phyloP scores from a whole-genome alignment of 2,888 invertebrate species.

The Ischnura elegans region DNA sequence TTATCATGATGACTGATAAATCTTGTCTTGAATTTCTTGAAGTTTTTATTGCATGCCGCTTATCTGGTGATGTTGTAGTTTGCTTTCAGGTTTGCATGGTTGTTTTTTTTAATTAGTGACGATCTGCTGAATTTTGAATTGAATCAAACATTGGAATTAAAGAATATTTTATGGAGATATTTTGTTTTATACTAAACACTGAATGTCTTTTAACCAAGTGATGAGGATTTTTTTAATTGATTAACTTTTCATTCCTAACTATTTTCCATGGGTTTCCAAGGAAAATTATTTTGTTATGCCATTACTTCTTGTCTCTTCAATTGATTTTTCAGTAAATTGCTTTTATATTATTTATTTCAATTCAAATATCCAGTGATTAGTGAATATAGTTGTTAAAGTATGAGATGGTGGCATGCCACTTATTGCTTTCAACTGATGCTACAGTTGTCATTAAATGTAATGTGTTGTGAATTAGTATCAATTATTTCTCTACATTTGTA shows the following conservation, averaged over 20 bases:
- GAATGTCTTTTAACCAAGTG: not conserved
- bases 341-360: not conserved
- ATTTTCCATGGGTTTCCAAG: not conserved
- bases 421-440: constrained; percentile 13
- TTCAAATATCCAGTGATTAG: not conserved
- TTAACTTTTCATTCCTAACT: not conserved
- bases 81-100: not conserved
- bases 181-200: not conserved
- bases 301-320: not conserved
- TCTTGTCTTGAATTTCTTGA: not conserved
- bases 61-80: not conserved
- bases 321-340: not conserved
- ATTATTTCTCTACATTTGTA: not conserved
- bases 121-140: not conserved
- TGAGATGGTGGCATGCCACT: not conserved
- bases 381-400: not conserved
- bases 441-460: not conserved
- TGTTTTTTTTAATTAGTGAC: not conserved
- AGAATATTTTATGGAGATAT: not conserved
- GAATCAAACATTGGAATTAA: not conserved
- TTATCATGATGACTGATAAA: not conserved
- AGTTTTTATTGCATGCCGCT: not conserved
- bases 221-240: not conserved
- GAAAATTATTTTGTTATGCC: not conserved
- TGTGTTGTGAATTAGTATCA: not conserved